These are phyloP conservation scores for Spilosoma lubricipeda DNA, from an alignment of 2,888 invertebrate genomes.

Conservation along the genomic window DNA sequence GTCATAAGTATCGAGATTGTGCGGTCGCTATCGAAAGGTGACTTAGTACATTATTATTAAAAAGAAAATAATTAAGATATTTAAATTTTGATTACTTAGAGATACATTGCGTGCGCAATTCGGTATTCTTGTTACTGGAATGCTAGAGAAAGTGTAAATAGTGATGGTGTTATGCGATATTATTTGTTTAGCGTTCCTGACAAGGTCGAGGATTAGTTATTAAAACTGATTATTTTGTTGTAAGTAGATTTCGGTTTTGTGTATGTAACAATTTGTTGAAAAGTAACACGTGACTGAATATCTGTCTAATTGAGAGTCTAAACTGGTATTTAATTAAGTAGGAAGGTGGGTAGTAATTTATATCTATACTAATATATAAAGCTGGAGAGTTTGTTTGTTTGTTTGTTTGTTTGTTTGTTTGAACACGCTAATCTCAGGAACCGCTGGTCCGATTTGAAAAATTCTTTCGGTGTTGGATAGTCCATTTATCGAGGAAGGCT, in stretches of 20 bases:
- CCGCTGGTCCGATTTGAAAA: no score
- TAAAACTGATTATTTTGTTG: constrained; percentile 32
- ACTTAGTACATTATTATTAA: constrained; percentile 41
- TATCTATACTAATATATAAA: no score
- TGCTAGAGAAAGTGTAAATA: constrained; percentile 63
- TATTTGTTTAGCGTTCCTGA: constrained; percentile 33
- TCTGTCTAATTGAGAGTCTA: constrained; percentile 3
- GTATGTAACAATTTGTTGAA: constrained; percentile 12
- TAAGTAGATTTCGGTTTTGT: constrained; percentile 22
- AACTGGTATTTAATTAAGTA: background rate
- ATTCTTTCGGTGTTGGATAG: no score
- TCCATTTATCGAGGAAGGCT: no score
- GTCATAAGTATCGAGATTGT: constrained; percentile 53
- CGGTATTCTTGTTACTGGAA: constrained; percentile 56
- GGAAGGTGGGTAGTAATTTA: background rate
- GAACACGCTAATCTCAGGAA: no score
- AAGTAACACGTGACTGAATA: constrained; percentile 11
- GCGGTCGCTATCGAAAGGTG: constrained; percentile 34
- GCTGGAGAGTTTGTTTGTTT: no score
- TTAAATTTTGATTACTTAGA: constrained; percentile 39
- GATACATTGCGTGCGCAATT: constrained; percentile 64
- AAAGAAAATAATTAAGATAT: constrained; percentile 43
- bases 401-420: no score
- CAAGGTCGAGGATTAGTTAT: constrained; percentile 55
- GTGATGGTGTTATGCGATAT: constrained; percentile 53